Evolutionary conservation across 1,140 invertebrate genomes (phyloP).

Genomic region (Drosophila elegans): DNA sequence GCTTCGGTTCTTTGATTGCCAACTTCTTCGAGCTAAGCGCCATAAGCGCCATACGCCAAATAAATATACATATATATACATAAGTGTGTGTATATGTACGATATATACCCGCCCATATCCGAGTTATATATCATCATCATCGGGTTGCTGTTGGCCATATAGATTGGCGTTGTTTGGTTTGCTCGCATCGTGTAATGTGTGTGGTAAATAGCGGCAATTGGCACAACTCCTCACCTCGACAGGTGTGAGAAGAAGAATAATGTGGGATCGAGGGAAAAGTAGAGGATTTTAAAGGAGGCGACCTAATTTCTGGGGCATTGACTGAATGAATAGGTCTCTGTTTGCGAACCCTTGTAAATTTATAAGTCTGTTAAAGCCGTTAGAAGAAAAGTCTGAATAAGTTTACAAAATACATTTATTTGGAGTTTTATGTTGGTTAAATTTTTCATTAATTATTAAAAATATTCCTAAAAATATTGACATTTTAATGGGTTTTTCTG

Average conservation of each 20-base stretch:
- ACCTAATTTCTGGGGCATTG: conserved; percentile 33
- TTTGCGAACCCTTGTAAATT: background rate
- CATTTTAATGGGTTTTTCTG: no score
- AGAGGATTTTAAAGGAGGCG: no score
- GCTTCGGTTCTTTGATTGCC: conserved; percentile 69
- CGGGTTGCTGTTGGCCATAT: conserved; percentile 41
- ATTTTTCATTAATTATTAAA: no score
- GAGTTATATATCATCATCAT: conserved; percentile 49
- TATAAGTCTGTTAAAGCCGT: background rate
- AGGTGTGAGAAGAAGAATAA: conserved; percentile 1
- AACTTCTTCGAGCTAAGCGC: conserved; percentile 59
- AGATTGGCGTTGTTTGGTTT: conserved; percentile 72
- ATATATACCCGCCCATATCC: conserved; percentile 23
- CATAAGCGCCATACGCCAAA: conserved; percentile 31
- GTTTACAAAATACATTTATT: no score
- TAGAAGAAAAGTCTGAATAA: no score
- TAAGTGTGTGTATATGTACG: background rate
- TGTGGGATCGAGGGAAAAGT: background rate
- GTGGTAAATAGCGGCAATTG: conserved; percentile 71
- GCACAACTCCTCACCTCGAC: conserved; percentile 26
- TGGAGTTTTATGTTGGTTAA: no score
- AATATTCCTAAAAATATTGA: no score
- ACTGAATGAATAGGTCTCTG: conserved; percentile 36
- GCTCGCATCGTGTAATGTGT: conserved; percentile 70
- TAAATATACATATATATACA: background rate